These are phyloP conservation scores for Pangasius sanitwongsei DNA, from an alignment of 2,797 vertebrate genomes.

Conservation along the genomic window DNA sequence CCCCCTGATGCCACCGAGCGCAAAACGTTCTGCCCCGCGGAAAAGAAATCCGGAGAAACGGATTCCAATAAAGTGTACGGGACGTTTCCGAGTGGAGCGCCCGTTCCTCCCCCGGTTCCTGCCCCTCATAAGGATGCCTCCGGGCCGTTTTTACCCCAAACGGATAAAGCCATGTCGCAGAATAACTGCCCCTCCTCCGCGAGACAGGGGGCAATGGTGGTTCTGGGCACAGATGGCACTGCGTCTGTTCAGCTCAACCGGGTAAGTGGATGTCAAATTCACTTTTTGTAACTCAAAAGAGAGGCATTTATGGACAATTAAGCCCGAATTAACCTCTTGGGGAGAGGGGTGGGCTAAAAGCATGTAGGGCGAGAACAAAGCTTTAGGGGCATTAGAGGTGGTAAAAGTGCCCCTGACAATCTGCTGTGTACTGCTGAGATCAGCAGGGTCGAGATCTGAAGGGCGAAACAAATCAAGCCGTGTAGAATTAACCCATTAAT, in stretches of 20 bases:
- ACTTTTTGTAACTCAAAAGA: slow-evolving; percentile 52
- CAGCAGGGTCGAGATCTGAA: neutral
- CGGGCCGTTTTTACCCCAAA: slow-evolving; percentile 67
- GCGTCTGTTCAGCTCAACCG: slow-evolving; percentile 85
- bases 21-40: slow-evolving; percentile 78
- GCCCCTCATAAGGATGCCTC: slow-evolving; percentile 73
- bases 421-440: slow-evolving; percentile 17
- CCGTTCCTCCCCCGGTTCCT: slow-evolving; percentile 70
- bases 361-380: slow-evolving; percentile 20
- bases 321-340: slow-evolving; percentile 35
- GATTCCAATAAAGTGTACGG: slow-evolving; percentile 83
- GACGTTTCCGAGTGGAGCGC: slow-evolving; percentile 81
- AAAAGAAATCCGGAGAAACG: slow-evolving; percentile 75
- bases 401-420: slow-evolving; percentile 5
- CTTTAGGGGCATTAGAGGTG: neutral
- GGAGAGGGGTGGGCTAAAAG: neutral
- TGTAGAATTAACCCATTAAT: neutral
- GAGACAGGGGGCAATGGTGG: slow-evolving; percentile 36
- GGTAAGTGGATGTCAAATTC: slow-evolving; percentile 77
- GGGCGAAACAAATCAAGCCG: neutral
- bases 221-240: slow-evolving; percentile 90
- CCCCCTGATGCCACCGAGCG: slow-evolving; percentile 62
- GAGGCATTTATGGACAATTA: slow-evolving; percentile 30
- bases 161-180: slow-evolving; percentile 80
- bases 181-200: slow-evolving; percentile 70